Evolutionary conservation across 2,888 invertebrate genomes (phyloP).

Genomic region (Ferrisia virgata): DNA sequence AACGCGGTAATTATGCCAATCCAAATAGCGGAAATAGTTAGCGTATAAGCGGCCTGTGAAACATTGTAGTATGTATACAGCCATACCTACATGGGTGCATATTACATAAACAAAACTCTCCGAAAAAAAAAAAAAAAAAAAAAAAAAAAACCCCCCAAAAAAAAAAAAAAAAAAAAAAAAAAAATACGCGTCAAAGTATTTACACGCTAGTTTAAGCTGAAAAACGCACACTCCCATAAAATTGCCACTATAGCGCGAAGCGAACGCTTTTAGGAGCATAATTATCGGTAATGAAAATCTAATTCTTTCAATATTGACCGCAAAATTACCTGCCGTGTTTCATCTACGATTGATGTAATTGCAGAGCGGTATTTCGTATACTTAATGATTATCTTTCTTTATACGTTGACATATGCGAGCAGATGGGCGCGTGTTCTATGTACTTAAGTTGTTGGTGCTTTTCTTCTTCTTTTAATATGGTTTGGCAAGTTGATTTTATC

Average conservation of each 20-base stretch:
- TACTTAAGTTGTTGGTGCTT: background rate
- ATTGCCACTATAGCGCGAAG: background rate
- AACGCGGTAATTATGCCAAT: conserved; percentile 30
- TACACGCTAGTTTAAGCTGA: conserved; percentile 18
- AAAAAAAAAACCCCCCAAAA: background rate
- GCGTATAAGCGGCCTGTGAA: background rate
- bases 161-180: background rate
- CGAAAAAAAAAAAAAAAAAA: background rate
- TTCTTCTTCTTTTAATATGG: background rate
- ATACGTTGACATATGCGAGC: background rate
- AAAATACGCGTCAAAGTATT: conserved; percentile 29
- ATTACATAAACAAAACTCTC: conserved; percentile 15
- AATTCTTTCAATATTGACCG: conserved; percentile 33
- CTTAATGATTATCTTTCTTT: conserved; percentile 21
- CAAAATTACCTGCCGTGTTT: conserved; percentile 10
- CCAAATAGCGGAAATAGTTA: conserved; percentile 18
- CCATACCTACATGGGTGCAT: conserved; percentile 26
- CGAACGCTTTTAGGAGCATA: background rate
- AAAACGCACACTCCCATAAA: conserved; percentile 36
- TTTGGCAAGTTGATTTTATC: background rate
- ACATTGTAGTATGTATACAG: too few species aligned
- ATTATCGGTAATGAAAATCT: conserved; percentile 42
- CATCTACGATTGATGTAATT: conserved; percentile 17
- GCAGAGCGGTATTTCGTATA: conserved; percentile 33
- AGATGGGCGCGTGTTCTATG: background rate